Evolutionary conservation across 2,888 invertebrate genomes (phyloP).

Genomic region (Iphiclides podalirius): DNA sequence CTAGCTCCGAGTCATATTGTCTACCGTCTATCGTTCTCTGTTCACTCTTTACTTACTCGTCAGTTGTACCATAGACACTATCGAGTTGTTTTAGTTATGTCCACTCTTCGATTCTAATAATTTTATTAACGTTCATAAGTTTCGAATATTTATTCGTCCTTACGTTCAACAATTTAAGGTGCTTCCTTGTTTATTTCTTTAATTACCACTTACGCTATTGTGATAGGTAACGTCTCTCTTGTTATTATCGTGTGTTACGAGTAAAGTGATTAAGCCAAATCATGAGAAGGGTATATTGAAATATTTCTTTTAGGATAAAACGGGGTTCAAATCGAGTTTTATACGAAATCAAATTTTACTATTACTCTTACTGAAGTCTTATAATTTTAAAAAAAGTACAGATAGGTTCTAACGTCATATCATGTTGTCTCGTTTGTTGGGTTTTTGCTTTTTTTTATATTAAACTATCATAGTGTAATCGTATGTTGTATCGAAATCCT

Average conservation of each 20-base stretch:
- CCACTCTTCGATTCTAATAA: too few species aligned
- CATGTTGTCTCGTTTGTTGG: constrained; percentile 55
- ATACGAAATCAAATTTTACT: constrained; percentile 70
- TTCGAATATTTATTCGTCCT: constrained; percentile 60
- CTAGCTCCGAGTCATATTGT: background rate
- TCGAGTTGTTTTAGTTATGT: too few species aligned
- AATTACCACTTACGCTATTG: constrained; percentile 65
- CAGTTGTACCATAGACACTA: too few species aligned
- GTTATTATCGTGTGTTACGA: constrained; percentile 59
- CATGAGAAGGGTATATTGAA: constrained; percentile 76
- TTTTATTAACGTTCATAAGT: constrained; percentile 28
- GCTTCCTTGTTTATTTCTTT: constrained; percentile 73
- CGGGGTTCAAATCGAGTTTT: constrained; percentile 69
- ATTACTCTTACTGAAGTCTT: constrained; percentile 47
- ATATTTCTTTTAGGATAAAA: constrained; percentile 71
- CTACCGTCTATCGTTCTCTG: constrained; percentile 16
- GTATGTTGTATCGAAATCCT: constrained; percentile 36
- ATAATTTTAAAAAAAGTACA: constrained; percentile 70
- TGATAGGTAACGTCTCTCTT: constrained; percentile 71
- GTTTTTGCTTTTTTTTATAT: constrained; percentile 34
- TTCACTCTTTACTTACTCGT: constrained; percentile 32
- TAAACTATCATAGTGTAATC: constrained; percentile 53
- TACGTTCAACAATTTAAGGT: constrained; percentile 71
- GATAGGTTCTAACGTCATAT: constrained; percentile 69
- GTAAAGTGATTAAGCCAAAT: constrained; percentile 67